phyloP scores from a whole-genome alignment of 1,140 invertebrate species.

The Microvelia longipes region DNA sequence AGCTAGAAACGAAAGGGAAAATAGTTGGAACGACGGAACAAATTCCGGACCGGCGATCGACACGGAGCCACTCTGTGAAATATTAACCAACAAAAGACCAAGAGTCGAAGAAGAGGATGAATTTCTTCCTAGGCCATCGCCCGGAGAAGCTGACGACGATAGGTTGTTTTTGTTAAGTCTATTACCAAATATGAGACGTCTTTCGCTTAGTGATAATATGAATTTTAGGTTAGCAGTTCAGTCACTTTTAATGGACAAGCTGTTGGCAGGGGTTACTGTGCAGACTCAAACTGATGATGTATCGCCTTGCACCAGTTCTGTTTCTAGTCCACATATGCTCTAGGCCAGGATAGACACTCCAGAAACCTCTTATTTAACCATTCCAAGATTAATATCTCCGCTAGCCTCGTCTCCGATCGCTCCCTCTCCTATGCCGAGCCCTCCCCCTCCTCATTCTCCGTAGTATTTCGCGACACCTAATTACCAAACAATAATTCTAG shows the following conservation, averaged over 20 bases:
- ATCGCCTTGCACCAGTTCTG: background rate
- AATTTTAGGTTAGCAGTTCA: constrained; percentile 15
- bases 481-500: no score
- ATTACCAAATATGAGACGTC: constrained; percentile 14
- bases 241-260: constrained; percentile 11
- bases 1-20: background rate
- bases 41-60: background rate
- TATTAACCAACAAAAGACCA: background rate
- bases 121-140: background rate
- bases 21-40: background rate
- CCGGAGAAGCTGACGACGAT: constrained; percentile 11
- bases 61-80: background rate
- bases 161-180: constrained; percentile 16
- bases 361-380: background rate
- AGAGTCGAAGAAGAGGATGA: background rate
- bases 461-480: background rate
- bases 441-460: background rate
- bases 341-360: background rate
- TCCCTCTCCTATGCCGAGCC: background rate
- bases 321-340: background rate
- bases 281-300: background rate
- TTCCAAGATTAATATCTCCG: background rate
- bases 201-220: constrained; percentile 11
- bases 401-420: background rate
- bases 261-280: background rate